Base-by-base conservation (phyloP, 2,888 invertebrate genomes). In the Morinoia aosen region DNA sequence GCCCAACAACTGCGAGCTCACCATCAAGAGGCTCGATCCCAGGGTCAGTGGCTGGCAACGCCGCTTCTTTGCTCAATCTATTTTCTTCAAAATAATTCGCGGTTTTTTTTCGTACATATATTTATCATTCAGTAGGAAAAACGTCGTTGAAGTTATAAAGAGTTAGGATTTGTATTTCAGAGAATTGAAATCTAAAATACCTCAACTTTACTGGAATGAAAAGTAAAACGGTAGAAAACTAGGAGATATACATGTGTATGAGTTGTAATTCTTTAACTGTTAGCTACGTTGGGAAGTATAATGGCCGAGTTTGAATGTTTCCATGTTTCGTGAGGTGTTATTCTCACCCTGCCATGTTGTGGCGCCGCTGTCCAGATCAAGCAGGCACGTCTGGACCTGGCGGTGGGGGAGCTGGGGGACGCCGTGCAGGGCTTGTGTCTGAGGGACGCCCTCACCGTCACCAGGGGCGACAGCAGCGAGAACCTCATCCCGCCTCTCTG, bases 401-500 rank as follows among this genome's bases (percentile, higher is more conserved):
- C 76, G 19, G 64, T 94, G 40, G 56, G n/a, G 56, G 76, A 76
- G 40, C 76, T 95, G 56, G 76, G 88, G 16, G 94, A 94, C 58
- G 94, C 88, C 33, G 58, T 94, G 19, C 88, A 94, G 56, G 95
- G 95, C 14, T 10, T 56, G 33, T 95, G 95, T n/a, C 40, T 76
- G 56, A 57, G 94, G n/a, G 95, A 95, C 94, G 64, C 64, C 39
- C 58, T 95, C 88, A 76, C 94, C 16, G 58, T 95, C 57, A 76
- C 76, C 2, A 39, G 94, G 76, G 95, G 88, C 19, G n/a, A 25
- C 58, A 94, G 94, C 11, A 88, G 39, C 39, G 94, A 61, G 25
- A 58, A 88, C 88, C 88, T 90, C 88, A 95, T 95, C 19, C 95
- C 95, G 25, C 58, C 88, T 88, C 90, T 95, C 61, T 95, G 95